Percentiles rank a stretch among this genome's conserved stretches.
phyloP scores from a whole-genome alignment of 2,797 vertebrate species.

The Coregonus suidteri region DNA sequence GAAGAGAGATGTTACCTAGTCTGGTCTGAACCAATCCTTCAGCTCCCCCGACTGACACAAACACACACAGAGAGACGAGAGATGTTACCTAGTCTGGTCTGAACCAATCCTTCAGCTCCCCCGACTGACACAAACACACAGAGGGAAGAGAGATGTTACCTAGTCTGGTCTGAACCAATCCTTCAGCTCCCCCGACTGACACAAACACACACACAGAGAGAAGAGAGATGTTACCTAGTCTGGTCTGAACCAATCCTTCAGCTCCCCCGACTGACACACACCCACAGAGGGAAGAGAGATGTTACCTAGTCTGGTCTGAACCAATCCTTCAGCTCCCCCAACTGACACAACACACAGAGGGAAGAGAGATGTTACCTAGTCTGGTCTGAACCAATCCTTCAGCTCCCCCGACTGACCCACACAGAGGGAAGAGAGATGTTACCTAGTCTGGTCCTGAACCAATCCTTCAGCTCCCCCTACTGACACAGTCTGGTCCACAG shows the following conservation, averaged over 20 bases:
- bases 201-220: slow-evolving; percentile 32
- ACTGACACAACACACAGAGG: slow-evolving; percentile 68
- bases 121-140: slow-evolving; percentile 74
- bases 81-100: no score
- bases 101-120: slow-evolving; percentile 98
- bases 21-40: slow-evolving; percentile 98
- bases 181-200: slow-evolving; percentile 91
- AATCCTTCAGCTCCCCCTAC: slow-evolving; percentile 96
- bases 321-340: slow-evolving; percentile 96
- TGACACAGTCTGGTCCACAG: slow-evolving; percentile 61
- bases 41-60: slow-evolving; percentile 86
- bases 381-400: slow-evolving; percentile 98
- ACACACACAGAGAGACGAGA: slow-evolving; percentile 28
- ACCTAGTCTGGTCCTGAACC: no score
- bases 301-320: no score
- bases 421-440: slow-evolving; percentile 16
- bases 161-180: no score
- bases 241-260: slow-evolving; percentile 99
- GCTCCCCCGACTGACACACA: slow-evolving; percentile 84
- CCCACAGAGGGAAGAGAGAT: slow-evolving; percentile 23
- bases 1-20: slow-evolving; percentile 10
- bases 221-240: slow-evolving; percentile 10
- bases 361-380: slow-evolving; percentile 10
- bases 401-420: slow-evolving; percentile 86
- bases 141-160: slow-evolving; percentile 10